Conservation (phyloP, 2,888 invertebrate species). For the Chironomus riparius region DNA sequence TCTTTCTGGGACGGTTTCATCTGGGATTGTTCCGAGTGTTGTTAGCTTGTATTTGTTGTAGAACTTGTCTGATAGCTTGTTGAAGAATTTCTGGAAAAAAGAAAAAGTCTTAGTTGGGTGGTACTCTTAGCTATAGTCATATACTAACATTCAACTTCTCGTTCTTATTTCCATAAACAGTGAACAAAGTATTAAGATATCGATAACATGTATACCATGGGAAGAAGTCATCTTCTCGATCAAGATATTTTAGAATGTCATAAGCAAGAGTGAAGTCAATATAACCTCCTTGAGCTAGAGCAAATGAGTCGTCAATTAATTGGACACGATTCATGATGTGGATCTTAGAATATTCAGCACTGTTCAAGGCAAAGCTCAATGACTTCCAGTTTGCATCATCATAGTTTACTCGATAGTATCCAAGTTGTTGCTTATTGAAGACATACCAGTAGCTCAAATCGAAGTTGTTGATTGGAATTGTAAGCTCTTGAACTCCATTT, state of each 20-base stretch:
- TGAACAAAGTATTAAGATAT: not conserved
- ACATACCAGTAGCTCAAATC: constrained; percentile 11
- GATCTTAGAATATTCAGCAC: constrained; percentile 21
- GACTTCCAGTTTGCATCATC: constrained; percentile 15
- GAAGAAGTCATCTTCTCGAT: constrained; percentile 51
- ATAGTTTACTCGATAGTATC: constrained; percentile 26
- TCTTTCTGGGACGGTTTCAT: not conserved
- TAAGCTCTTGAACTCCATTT: not conserved
- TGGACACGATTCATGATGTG: constrained; percentile 55
- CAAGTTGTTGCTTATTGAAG: constrained; percentile 22
- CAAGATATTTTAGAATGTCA: constrained; percentile 45
- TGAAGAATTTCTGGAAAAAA: not conserved
- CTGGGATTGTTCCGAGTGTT: not conserved
- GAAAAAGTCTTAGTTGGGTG: too few relatives aligned
- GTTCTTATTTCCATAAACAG: not conserved
- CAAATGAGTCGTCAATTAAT: constrained; percentile 57
- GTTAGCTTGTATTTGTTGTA: not conserved
- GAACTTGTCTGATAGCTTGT: not conserved
- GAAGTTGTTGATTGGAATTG: not conserved
- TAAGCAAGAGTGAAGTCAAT: constrained; percentile 43
- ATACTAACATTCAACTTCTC: not conserved
- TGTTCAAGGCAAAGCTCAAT: not conserved
- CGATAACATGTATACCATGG: constrained; percentile 37
- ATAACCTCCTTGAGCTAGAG: constrained; percentile 49
- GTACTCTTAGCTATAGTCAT: too few relatives aligned